A percentile compares a stretch with the other conserved stretches of the same genome.
Conservation (phyloP, 2,797 vertebrate genomes). For the Synanceia verrucosa region DNA sequence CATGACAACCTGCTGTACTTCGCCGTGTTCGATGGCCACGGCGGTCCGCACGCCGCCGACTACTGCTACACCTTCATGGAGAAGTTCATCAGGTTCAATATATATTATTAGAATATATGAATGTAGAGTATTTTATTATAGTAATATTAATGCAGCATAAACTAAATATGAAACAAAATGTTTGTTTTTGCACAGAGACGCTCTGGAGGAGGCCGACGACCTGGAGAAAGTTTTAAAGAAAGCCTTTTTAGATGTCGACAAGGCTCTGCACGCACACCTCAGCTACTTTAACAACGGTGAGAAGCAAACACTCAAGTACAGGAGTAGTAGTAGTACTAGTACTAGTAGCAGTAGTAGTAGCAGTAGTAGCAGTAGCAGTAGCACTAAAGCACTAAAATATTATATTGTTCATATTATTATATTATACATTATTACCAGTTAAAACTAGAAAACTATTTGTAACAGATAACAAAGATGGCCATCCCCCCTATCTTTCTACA, state of each 20-base stretch:
- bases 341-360: rapidly evolving
- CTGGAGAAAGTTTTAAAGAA: slow-evolving; percentile 89
- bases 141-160: background rate
- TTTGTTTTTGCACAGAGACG: slow-evolving; percentile 77
- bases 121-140: no score
- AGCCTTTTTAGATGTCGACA: slow-evolving; percentile 91
- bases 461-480: rapidly evolving
- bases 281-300: slow-evolving; percentile 87
- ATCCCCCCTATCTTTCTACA: background rate
- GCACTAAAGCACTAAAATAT: no score
- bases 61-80: slow-evolving; percentile 93
- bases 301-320: background rate
- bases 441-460: no score
- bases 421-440: no score
- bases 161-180: background rate
- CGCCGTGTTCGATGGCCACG: slow-evolving; percentile 93
- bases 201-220: slow-evolving; percentile 87
- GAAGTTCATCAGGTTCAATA: slow-evolving; percentile 85
- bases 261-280: slow-evolving; percentile 85
- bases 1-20: slow-evolving; percentile 89
- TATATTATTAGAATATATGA: no score
- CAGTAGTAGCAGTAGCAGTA: no score
- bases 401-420: no score
- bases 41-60: slow-evolving; percentile 89
- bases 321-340: background rate